phyloP scores from a whole-genome alignment of 1,140 invertebrate species.

The Condylostylus longicornis region DNA sequence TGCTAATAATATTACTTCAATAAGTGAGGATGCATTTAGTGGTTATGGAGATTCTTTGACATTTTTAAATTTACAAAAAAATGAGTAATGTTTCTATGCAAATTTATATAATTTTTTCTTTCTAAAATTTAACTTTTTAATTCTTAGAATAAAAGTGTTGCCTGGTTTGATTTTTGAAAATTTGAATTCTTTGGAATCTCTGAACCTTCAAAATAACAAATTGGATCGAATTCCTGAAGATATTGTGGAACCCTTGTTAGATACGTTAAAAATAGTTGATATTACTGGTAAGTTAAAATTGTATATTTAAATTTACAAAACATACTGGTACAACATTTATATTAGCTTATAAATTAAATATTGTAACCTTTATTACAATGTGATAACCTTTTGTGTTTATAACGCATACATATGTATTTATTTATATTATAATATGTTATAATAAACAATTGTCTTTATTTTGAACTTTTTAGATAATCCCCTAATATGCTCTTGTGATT shows the following conservation, averaged over 20 bases:
- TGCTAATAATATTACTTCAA: slow-evolving; percentile 68
- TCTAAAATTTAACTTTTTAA: too few relatives aligned
- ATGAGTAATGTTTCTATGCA: slow-evolving; percentile 55
- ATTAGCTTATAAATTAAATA: too few relatives aligned
- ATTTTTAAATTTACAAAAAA: slow-evolving; percentile 80
- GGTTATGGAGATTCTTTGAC: slow-evolving; percentile 82
- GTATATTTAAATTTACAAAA: too few relatives aligned
- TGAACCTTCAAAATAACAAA: slow-evolving; percentile 79
- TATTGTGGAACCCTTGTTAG: slow-evolving; percentile 73
- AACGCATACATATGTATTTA: too few relatives aligned
- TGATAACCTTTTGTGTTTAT: background rate
- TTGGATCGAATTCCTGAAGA: slow-evolving; percentile 65
- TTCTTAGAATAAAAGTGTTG: slow-evolving; percentile 55
- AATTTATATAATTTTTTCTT: too few relatives aligned
- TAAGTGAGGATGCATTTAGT: slow-evolving; percentile 74
- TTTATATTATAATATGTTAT: too few relatives aligned
- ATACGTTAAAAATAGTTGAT: slow-evolving; percentile 69
- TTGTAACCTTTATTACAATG: too few relatives aligned
- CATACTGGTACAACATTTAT: too few relatives aligned
- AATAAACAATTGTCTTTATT: too few relatives aligned
- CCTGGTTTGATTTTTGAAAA: slow-evolving; percentile 68
- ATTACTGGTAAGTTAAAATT: slow-evolving; percentile 55
- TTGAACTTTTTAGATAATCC: slow-evolving; percentile 71
- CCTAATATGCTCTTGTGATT: slow-evolving; percentile 68
- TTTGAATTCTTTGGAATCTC: slow-evolving; percentile 71